Base-by-base conservation (phyloP, 2,113 vertebrate genomes). In the Acanthochromis polyacanthus region DNA sequence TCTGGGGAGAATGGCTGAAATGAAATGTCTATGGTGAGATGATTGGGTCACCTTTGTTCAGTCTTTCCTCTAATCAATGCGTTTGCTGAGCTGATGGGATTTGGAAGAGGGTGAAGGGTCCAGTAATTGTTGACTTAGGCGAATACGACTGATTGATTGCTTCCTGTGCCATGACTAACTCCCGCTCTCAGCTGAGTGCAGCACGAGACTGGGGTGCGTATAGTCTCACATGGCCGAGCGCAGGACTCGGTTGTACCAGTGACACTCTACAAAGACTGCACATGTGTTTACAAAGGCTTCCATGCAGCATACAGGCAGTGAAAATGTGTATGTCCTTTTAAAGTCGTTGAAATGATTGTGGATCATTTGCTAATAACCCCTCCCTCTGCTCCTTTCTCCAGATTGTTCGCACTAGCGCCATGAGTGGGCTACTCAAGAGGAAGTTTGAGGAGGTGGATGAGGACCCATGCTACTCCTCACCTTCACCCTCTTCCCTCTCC, bases 391-490 rank as follows among this genome's bases (percentile, higher is more conserved):
- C 23, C 30, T 46, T 55, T 28, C 28, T 32, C 38, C 92, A 97
- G 96, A 93, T 94, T 75, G 81, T 91, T 95, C 91, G 81, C 94
- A 75, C 43, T 1, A 77, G 53, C 89, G 89, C 94, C 95, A 99
- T 99, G 97, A 96, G 95, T 3, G 96, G 96, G 75, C 89, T 96
- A 64, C 93, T 97, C 84, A 99, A 99, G 95, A 96, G 97, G 93
- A 99, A 99, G 92, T 98, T 96, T 15, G 96, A 97, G 92, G 96
- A 97, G 94, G 92, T 98, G 95, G 97, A 96, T 58, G 96, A 95
- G 86, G 96, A 98, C 88, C 94, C 92, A 8, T 93, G 93, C 74
- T 96, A 96, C 94, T 97, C 96, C 77, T 99, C 96, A 7, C 95
- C 96, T 12, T 98, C 96, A 4, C 96, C 96, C 53, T 96, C 96